Evolutionary conservation across 2,113 vertebrate species (phyloP), one percentile per base, ranked within the genome.

Genomic region (Setophaga kirtlandii): DNA sequence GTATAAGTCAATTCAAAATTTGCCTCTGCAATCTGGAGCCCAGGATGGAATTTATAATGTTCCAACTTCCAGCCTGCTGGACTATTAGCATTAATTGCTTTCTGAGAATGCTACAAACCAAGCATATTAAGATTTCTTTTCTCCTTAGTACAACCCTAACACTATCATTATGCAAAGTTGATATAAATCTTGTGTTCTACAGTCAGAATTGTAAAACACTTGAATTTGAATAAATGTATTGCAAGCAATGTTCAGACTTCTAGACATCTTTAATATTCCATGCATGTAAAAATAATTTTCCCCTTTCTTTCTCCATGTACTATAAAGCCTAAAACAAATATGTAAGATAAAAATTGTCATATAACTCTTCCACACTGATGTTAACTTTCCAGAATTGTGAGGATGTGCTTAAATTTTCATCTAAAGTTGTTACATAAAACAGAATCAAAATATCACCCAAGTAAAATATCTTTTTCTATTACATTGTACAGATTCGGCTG

Each of bases 41-140:
- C 74, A 56, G 49, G 62, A 50, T 89, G n/a, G 70, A 89, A 91
- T 94, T 79, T 27, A 35, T 68, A 89, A 87, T 79, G 60, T 70
- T 93, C 65, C 89, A 84, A 14, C 63, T 94, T 96, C n/a, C 44
- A 93, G 49, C 58, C 49, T 64, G 31, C 24, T 21, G 65, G n/a
- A 52, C 44, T 84, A 71, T 93, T 91, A 92, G 24, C 73, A 89
- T 91, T 87, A 95, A 93, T 79, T 91, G 62, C 41, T 95, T 96
- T 49, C 70, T 73, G 44, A 75, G 65, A 89, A 79, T 65, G 68
- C 28, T 58, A 46, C 80, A 94, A 82, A 94, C 56, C 85, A 59
- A 92, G 52, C 49, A 70, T 50, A 82, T 75, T 78, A 87, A 93
- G 41, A 87, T 91, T 79, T 82, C 52, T 67, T 73, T 93, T 85